These are phyloP conservation scores for Rhagoletis pomonella DNA, from an alignment of 1,140 invertebrate genomes.

Conservation along the genomic window DNA sequence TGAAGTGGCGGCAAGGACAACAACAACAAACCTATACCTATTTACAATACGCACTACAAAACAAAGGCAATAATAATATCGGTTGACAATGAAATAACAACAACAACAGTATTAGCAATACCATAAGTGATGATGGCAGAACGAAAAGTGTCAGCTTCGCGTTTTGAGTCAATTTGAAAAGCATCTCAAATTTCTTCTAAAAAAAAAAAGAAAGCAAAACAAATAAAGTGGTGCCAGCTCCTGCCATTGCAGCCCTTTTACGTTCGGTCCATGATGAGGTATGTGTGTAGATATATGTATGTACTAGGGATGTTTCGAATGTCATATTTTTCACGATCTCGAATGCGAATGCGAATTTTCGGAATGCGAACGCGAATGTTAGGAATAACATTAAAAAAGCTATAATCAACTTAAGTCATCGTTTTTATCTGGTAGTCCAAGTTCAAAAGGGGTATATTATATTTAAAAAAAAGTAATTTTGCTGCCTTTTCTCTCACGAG, in stretches of 20 bases:
- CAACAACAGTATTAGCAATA: neutral
- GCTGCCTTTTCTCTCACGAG: too few species aligned
- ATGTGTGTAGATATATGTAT: neutral
- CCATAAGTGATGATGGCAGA: neutral
- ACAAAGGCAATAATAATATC: conserved; percentile 30
- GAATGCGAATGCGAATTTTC: too few species aligned
- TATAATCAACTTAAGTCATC: too few species aligned
- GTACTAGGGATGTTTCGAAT: too few species aligned
- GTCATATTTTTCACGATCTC: too few species aligned
- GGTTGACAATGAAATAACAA: conserved; percentile 30
- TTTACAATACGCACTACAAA: neutral
- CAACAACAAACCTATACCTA: neutral
- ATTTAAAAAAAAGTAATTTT: too few species aligned
- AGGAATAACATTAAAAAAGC: too few species aligned
- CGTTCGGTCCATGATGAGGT: neutral
- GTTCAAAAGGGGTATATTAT: too few species aligned
- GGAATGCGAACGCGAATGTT: too few species aligned
- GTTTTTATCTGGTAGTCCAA: too few species aligned
- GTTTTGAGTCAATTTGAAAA: conserved; percentile 44
- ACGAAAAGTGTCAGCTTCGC: conserved; percentile 10
- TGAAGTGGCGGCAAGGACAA: neutral
- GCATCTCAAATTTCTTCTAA: conserved; percentile 35
- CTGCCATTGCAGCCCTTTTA: neutral
- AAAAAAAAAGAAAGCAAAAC: conserved; percentile 8
- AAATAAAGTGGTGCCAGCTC: neutral